phyloP scores from a whole-genome alignment of 2,113 vertebrate species.

The Phasianus colchicus region DNA sequence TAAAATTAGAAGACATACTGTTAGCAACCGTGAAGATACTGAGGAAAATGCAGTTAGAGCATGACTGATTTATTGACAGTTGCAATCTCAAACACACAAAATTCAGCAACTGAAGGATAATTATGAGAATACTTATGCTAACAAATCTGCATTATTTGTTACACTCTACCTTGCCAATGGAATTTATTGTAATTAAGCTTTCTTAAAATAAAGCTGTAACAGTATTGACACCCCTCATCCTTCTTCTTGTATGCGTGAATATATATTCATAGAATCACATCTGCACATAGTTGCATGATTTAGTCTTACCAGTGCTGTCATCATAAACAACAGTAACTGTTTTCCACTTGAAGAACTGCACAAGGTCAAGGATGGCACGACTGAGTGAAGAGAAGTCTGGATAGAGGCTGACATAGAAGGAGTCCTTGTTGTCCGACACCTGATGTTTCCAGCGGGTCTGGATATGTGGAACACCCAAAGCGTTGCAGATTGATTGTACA shows the following conservation, averaged over 20 bases:
- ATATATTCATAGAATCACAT: background rate
- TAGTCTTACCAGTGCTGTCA: constrained; percentile 96
- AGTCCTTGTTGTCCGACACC: constrained; percentile 97
- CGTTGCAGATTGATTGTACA: constrained; percentile 99
- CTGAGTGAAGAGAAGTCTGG: constrained; percentile 99
- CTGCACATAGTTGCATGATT: background rate
- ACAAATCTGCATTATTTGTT: background rate
- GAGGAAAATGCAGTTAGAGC: background rate
- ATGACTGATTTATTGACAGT: constrained; percentile 2
- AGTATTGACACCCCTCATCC: background rate
- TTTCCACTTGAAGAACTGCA: constrained; percentile 99
- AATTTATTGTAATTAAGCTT: background rate
- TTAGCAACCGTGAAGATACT: background rate
- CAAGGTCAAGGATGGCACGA: constrained; percentile 96
- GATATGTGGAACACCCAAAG: constrained; percentile 96
- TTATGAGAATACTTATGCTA: background rate
- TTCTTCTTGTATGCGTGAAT: background rate
- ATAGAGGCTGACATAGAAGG: constrained; percentile 97
- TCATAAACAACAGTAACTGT: constrained; percentile 98
- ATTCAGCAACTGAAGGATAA: background rate
- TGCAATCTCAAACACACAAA: background rate
- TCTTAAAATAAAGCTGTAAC: background rate
- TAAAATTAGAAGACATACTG: background rate
- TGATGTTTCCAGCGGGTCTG: constrained; percentile 99
- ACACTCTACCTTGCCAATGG: background rate